A percentile compares a stretch with the other conserved stretches of the same genome.
These are phyloP conservation scores for Dicyrtoma fusca DNA, from an alignment of 2,888 invertebrate genomes.

Conservation along the genomic window DNA sequence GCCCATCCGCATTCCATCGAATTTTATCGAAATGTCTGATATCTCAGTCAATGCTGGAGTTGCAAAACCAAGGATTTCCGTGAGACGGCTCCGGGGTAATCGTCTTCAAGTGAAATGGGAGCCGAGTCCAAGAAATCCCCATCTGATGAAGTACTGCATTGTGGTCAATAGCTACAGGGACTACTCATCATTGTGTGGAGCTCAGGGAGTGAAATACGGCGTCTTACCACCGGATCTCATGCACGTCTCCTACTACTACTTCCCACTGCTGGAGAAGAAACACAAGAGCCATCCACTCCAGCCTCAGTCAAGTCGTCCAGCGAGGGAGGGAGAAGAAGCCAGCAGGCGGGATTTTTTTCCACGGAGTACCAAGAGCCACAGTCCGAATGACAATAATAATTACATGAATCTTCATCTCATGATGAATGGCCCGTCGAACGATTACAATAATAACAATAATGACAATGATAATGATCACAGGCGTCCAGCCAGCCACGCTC, in stretches of 20 bases:
- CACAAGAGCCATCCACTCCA: neutral
- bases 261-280: slow-evolving; percentile 3
- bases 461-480: neutral
- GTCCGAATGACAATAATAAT: too few species aligned
- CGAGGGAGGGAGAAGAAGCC: neutral
- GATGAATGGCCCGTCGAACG: slow-evolving; percentile 9
- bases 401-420: neutral
- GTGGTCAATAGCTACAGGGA: slow-evolving; percentile 62
- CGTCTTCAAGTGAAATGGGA: slow-evolving; percentile 55
- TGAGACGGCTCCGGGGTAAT: slow-evolving; percentile 50
- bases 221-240: slow-evolving; percentile 57
- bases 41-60: neutral
- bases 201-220: slow-evolving; percentile 60
- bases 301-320: neutral
- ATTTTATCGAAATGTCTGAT: slow-evolving; percentile 23
- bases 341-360: neutral
- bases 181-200: slow-evolving; percentile 63
- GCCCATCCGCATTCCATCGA: slow-evolving; percentile 23
- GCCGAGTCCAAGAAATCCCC: slow-evolving; percentile 62
- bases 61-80: slow-evolving; percentile 46
- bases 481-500: neutral
- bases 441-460: slow-evolving; percentile 9
- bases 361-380: too few species aligned
- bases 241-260: slow-evolving; percentile 53
- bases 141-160: slow-evolving; percentile 64